These are phyloP conservation scores for Caretta caretta DNA, from an alignment of 2,113 vertebrate genomes.

Conservation along the genomic window DNA sequence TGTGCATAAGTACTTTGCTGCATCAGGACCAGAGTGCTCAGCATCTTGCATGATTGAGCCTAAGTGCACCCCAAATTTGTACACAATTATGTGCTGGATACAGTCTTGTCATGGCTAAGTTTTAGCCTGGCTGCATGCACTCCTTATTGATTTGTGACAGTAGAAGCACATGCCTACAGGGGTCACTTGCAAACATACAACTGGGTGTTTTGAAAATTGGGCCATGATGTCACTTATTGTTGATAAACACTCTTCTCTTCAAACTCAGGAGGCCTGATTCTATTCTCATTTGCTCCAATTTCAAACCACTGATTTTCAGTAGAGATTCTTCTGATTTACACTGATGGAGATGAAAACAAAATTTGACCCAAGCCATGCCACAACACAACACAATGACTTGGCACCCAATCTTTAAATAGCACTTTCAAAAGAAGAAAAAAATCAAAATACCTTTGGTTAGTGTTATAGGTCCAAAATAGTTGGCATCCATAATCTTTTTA, in stretches of 20 bases:
- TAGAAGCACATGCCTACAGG: not conserved
- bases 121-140: not conserved
- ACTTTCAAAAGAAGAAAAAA: not conserved
- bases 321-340: not conserved
- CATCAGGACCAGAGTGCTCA: too few relatives aligned
- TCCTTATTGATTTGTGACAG: not conserved
- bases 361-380: not conserved
- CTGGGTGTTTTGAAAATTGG: not conserved
- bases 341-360: not conserved
- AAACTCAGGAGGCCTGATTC: not conserved
- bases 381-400: not conserved
- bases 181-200: not conserved
- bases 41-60: not conserved
- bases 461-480: slow-evolving; percentile 95
- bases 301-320: not conserved
- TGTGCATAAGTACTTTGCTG: not conserved
- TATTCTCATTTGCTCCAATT: not conserved
- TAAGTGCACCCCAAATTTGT: not conserved
- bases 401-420: not conserved
- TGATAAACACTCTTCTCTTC: not conserved
- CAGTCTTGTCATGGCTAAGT: not conserved
- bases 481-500: slow-evolving; percentile 95
- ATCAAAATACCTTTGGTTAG: slow-evolving; percentile 89
- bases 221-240: not conserved
- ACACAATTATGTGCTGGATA: not conserved